phyloP scores from a whole-genome alignment of 2,113 vertebrate genomes.

The Nesospiza acunhae region DNA sequence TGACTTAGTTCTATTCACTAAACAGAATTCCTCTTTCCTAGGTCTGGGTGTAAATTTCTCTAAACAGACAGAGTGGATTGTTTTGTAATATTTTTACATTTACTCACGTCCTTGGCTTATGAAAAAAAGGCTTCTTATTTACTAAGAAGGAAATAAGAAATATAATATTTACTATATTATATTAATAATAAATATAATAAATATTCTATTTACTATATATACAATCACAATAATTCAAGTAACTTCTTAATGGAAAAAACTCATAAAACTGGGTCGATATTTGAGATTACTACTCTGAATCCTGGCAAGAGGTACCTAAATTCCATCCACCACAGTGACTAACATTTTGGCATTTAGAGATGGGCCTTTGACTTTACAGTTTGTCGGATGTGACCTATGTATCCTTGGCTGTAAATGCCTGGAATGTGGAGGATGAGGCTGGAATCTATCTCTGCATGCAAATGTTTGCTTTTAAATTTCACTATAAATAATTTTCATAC shows the following conservation, averaged over 20 bases:
- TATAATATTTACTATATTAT: neutral
- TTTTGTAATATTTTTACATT: neutral
- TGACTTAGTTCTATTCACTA: fast-evolving
- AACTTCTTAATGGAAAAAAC: neutral
- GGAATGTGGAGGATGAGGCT: neutral
- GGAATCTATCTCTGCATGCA: neutral
- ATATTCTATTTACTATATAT: neutral
- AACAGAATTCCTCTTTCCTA: fast-evolving
- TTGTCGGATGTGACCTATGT: neutral
- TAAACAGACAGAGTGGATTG: neutral
- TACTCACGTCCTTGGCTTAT: neutral
- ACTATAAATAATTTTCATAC: neutral
- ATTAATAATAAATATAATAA: neutral
- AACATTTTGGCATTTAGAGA: neutral
- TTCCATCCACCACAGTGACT: neutral
- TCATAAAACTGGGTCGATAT: neutral
- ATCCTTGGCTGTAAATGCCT: neutral
- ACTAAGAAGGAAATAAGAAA: no score
- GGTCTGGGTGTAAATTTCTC: neutral
- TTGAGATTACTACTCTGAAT: neutral
- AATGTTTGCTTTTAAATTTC: neutral
- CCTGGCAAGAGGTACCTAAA: neutral
- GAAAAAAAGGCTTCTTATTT: neutral
- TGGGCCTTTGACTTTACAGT: neutral
- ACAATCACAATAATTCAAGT: neutral